Conservation (phyloP, 2,797 vertebrate species). For the Rachycentron canadum region DNA sequence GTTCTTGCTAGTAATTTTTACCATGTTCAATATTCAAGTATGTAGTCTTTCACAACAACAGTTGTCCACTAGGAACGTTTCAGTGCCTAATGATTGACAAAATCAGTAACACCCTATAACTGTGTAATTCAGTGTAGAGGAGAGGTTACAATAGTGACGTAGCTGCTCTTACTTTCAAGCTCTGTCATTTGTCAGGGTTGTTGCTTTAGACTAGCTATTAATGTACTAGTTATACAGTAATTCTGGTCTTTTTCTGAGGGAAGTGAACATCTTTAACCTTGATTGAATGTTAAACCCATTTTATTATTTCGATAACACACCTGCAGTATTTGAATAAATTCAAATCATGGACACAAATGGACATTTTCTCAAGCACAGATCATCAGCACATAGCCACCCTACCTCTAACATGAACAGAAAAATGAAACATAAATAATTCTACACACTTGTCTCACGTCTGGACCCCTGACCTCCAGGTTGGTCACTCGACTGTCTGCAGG, state of each 20-base stretch:
- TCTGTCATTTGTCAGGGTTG: neutral
- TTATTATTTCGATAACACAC: neutral
- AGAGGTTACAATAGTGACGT: neutral
- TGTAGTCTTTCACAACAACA: neutral
- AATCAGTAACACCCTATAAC: constrained; percentile 9
- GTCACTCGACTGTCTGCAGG: constrained; percentile 90
- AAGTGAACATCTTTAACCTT: neutral
- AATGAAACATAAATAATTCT: neutral
- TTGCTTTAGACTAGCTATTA: neutral
- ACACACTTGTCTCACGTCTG: neutral
- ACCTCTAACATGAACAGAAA: neutral
- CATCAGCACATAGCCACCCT: neutral
- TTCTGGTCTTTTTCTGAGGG: neutral
- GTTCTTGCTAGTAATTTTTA: neutral
- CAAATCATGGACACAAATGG: neutral
- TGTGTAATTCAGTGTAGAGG: constrained; percentile 1
- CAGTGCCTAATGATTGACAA: constrained; percentile 45
- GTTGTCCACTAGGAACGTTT: neutral
- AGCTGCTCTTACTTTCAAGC: neutral
- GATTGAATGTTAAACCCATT: neutral
- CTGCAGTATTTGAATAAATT: neutral
- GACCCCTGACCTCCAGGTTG: constrained; percentile 86
- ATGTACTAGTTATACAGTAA: neutral
- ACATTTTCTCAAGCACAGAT: neutral
- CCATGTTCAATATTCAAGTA: neutral